Conservation (phyloP, 2,888 invertebrate genomes). For the Agrotis ipsilon region DNA sequence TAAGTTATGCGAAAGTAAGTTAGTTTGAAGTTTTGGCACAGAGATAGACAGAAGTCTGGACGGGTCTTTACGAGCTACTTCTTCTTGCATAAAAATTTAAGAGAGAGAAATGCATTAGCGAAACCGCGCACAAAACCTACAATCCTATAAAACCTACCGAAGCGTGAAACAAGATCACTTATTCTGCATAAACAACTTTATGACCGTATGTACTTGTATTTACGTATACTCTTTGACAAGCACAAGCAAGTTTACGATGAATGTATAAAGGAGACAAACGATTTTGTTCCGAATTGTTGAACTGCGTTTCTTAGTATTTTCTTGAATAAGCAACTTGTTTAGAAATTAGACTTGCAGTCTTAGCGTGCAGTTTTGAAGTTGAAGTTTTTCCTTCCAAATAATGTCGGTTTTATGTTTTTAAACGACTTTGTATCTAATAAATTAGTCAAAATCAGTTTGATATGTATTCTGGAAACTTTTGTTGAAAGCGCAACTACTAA, state of each 20-base stretch:
- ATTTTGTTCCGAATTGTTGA: constrained; percentile 13
- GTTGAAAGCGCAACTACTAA: too few relatives aligned
- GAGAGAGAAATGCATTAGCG: too few relatives aligned
- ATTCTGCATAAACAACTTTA: constrained; percentile 1
- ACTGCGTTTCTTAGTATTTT: constrained; percentile 3
- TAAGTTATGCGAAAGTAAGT: too few relatives aligned
- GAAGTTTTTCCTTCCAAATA: background rate
- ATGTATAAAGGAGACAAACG: background rate
- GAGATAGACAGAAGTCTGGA: too few relatives aligned
- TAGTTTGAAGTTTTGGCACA: too few relatives aligned
- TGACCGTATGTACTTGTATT: constrained; percentile 12
- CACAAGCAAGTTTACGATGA: constrained; percentile 8
- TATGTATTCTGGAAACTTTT: too few relatives aligned
- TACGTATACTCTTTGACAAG: constrained; percentile 12
- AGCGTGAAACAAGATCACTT: constrained; percentile 10
- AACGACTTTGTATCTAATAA: too few relatives aligned
- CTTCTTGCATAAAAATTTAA: too few relatives aligned
- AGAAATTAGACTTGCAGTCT: background rate
- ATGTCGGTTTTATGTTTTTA: background rate
- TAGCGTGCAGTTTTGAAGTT: background rate
- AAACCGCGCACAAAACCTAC: too few relatives aligned
- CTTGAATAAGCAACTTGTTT: background rate
- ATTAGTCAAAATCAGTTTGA: too few relatives aligned
- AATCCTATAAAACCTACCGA: background rate
- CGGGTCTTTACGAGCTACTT: too few relatives aligned